Evolutionary conservation across 2,797 vertebrate species (phyloP).

Genomic region (Pogoniulus pusillus): DNA sequence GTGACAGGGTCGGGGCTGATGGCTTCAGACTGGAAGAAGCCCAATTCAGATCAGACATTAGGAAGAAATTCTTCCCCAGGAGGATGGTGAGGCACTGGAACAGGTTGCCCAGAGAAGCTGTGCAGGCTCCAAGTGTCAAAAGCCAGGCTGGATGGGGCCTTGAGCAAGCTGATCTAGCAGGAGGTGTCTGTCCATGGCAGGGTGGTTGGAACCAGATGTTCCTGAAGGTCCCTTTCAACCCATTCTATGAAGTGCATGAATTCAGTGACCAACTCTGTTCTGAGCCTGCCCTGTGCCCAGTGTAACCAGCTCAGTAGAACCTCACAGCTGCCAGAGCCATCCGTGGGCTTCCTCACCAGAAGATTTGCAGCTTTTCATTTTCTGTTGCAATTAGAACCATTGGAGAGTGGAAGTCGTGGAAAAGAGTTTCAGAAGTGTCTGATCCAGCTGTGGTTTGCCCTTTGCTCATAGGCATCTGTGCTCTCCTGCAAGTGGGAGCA

Average conservation of each 20-base stretch:
- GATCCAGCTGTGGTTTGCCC: constrained; percentile 5
- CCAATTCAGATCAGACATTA: no score
- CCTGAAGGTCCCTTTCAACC: no score
- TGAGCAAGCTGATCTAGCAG: no score
- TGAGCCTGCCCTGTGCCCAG: not conserved
- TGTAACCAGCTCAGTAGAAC: not conserved
- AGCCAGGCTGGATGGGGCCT: no score
- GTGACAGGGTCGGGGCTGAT: no score
- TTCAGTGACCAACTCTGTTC: not conserved
- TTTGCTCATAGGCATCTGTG: not conserved
- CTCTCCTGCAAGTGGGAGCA: not conserved
- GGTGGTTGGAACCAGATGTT: no score
- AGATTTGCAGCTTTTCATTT: not conserved
- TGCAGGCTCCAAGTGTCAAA: no score
- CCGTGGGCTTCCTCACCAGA: constrained; percentile 3
- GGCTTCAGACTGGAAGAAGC: no score
- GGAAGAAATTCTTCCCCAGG: no score
- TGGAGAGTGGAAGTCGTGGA: not conserved
- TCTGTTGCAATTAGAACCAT: not conserved
- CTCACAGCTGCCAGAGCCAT: not conserved
- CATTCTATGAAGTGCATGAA: not conserved
- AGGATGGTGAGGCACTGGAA: no score
- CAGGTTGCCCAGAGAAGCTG: no score
- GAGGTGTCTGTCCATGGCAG: no score
- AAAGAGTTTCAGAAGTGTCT: not conserved